phyloP scores from a whole-genome alignment of 2,113 vertebrate genomes.

The Elgaria multicarinata region DNA sequence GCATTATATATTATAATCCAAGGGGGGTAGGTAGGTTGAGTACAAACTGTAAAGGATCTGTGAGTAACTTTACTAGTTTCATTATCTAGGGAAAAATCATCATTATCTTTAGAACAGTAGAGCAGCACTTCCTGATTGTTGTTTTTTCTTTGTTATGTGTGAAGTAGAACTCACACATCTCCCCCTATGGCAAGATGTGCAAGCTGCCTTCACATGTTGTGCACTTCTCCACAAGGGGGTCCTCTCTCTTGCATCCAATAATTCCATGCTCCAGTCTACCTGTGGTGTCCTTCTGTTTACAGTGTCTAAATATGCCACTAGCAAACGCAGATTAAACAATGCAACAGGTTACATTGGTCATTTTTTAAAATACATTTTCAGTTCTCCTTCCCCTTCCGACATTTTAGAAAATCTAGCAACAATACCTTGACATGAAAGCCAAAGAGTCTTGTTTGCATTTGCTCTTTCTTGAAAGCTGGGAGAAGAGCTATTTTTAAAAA shows the following conservation, averaged over 20 bases:
- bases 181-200: background rate
- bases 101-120: background rate
- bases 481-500: conserved; percentile 63
- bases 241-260: background rate
- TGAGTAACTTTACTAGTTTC: background rate
- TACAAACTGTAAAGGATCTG: background rate
- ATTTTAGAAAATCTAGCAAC: conserved; percentile 49
- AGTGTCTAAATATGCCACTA: background rate
- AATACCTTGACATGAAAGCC: conserved; percentile 47
- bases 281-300: background rate
- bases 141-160: background rate
- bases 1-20: no score
- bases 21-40: background rate
- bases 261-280: background rate
- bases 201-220: background rate
- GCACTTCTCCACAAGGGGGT: background rate
- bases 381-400: background rate
- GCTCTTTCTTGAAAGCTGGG: conserved; percentile 65
- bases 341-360: background rate
- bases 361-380: conserved; percentile 10
- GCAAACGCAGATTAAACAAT: background rate
- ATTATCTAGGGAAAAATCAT: background rate
- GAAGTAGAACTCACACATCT: background rate
- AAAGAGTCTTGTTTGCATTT: conserved; percentile 43
- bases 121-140: background rate